A percentile compares a stretch with the other conserved stretches of the same genome.
Evolutionary conservation across 2,113 vertebrate species (phyloP).

Genomic region (Halichoeres trimaculatus): DNA sequence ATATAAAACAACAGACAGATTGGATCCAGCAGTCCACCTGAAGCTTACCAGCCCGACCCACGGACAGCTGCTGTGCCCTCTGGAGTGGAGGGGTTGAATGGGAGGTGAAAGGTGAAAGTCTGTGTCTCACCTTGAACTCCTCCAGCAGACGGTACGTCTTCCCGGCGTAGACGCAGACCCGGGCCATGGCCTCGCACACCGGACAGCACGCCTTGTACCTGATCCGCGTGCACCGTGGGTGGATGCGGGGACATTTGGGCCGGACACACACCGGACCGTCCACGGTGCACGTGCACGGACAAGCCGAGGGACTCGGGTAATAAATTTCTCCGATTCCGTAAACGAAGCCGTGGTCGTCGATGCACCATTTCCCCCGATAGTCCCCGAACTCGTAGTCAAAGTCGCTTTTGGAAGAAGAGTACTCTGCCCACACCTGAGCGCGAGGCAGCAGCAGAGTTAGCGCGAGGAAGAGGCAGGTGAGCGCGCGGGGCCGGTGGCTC

Average conservation of each 20-base stretch:
- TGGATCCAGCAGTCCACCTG: no score
- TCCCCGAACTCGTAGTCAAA: conserved; percentile 83
- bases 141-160: conserved; percentile 81
- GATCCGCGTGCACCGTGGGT: conserved; percentile 83
- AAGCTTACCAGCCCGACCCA: no score
- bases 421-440: conserved; percentile 56
- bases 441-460: conserved; percentile 20
- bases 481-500: conserved; percentile 34
- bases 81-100: neutral
- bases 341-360: conserved; percentile 84
- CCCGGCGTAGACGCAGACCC: conserved; percentile 81
- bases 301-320: conserved; percentile 77
- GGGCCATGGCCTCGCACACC: conserved; percentile 81
- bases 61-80: neutral
- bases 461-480: conserved; percentile 34
- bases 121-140: conserved; percentile 83
- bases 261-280: conserved; percentile 82
- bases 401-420: conserved; percentile 77
- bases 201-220: conserved; percentile 81
- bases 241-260: conserved; percentile 82
- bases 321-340: conserved; percentile 82
- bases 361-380: conserved; percentile 85
- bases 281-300: conserved; percentile 85
- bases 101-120: neutral
- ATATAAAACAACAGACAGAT: no score